Evolutionary conservation across 2,888 invertebrate species (phyloP), one percentile per base, ranked within the genome.

Genomic region (Noctua janthe): DNA sequence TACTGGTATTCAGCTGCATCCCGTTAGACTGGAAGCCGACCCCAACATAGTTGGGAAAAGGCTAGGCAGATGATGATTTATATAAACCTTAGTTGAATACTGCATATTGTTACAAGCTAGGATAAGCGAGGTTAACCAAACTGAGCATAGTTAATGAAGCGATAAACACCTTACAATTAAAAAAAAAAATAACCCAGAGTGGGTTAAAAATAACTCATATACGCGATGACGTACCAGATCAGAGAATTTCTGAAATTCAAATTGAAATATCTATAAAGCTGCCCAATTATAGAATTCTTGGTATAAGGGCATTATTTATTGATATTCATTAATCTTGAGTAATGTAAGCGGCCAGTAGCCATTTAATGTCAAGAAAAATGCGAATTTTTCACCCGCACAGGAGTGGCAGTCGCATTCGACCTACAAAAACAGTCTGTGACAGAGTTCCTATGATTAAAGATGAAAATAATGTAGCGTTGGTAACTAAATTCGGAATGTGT

Each of bases 141-240:
- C 43, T 47, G 62, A 66, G 47, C 69, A 39, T 35, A 62, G 74
- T 82, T 62, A 67, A 56, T 74, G 11, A 71, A 70, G 80, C 77
- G 35, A 67, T 84, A 77, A 43, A 87, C 49, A 84, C 66, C 78
- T 70, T 66, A 80, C n/a, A 86, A 59, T 59, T 76, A 76, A 56
- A 78, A 56, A 17, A 62, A 69, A 69, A 80, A 39, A n/a, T 49
- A 67, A 29, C 47, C 54, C 11, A 47, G 23, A 17, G 29, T 11
- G 56, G 56, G 56, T 59, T 39, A 35, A 78, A 77, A 78, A 67
- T 56, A 47, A 47, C 13, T 74, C 71, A 84, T 74, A 84, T 81
- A 87, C 59, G 85, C 88, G 87, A 76, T 84, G 23, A 75, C 84
- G 67, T 47, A 66, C 47, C 23, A 47, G 1, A 39, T 15, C 6